phyloP scores from a whole-genome alignment of 2,113 vertebrate genomes.

The Ammodytes marinus region DNA sequence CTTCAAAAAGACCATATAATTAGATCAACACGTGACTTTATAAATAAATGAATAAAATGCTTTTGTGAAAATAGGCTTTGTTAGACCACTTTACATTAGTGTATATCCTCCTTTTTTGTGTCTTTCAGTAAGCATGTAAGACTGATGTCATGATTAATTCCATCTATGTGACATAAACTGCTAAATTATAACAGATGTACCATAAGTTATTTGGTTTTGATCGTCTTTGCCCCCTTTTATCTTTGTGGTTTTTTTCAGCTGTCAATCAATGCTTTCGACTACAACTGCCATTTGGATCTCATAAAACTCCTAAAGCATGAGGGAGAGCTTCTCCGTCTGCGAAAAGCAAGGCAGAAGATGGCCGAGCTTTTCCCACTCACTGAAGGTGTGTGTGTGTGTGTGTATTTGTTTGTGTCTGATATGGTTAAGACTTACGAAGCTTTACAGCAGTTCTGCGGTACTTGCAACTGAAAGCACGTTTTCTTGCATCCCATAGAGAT shows the following conservation, averaged over 20 bases:
- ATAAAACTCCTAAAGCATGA: conserved; percentile 95
- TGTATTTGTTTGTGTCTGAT: background rate
- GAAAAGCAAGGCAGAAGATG: conserved; percentile 95
- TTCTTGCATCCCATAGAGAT: conserved; percentile 86
- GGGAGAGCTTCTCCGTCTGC: conserved; percentile 89
- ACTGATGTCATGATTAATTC: background rate
- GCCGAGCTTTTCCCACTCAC: conserved; percentile 96
- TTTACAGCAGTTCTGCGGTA: background rate
- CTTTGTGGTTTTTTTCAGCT: conserved; percentile 81
- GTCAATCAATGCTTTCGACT: conserved; percentile 95
- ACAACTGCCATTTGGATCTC: conserved; percentile 96
- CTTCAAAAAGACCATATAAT: background rate
- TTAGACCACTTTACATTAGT: background rate
- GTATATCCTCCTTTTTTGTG: background rate
- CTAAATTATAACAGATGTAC: background rate
- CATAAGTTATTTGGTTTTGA: background rate
- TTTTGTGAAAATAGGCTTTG: background rate
- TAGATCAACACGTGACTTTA: no score
- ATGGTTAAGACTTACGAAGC: background rate
- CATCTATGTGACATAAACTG: background rate
- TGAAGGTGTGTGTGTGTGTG: conserved; percentile 87
- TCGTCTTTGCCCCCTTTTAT: background rate
- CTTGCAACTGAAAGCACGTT: conserved; percentile 19
- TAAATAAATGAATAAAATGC: background rate
- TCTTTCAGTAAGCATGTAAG: background rate